Conservation (phyloP, 2,888 invertebrate genomes). For the Hydropsyche betteni region DNA sequence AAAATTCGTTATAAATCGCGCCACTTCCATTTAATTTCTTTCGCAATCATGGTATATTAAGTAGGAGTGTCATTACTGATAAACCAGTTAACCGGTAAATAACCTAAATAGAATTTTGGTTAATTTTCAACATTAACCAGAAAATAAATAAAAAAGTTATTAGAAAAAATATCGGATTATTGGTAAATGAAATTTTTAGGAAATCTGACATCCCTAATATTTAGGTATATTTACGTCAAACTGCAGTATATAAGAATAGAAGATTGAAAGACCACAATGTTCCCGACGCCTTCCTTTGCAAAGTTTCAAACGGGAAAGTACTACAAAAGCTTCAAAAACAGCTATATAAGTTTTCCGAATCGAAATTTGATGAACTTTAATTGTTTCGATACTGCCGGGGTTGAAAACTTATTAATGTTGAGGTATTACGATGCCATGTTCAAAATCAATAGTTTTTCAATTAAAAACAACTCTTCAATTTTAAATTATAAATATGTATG, state of each 20-base stretch:
- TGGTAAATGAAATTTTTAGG: no score
- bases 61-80: no score
- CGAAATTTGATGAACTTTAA: conserved; percentile 19
- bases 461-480: no score
- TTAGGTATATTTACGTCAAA: not conserved
- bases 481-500: no score
- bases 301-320: not conserved
- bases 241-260: not conserved
- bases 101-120: no score
- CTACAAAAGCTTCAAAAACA: conserved; percentile 3
- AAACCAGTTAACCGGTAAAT: no score
- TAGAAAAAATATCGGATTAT: no score
- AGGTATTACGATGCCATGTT: no score
- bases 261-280: not conserved
- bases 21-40: not conserved
- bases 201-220: no score
- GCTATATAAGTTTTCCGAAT: not conserved
- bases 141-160: no score
- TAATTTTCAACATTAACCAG: no score
- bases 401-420: not conserved
- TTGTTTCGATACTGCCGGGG: not conserved
- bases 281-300: not conserved
- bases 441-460: no score
- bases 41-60: not conserved
- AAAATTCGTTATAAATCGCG: not conserved